phyloP scores from a whole-genome alignment of 2,797 vertebrate species.

The Pitangus sulphuratus region DNA sequence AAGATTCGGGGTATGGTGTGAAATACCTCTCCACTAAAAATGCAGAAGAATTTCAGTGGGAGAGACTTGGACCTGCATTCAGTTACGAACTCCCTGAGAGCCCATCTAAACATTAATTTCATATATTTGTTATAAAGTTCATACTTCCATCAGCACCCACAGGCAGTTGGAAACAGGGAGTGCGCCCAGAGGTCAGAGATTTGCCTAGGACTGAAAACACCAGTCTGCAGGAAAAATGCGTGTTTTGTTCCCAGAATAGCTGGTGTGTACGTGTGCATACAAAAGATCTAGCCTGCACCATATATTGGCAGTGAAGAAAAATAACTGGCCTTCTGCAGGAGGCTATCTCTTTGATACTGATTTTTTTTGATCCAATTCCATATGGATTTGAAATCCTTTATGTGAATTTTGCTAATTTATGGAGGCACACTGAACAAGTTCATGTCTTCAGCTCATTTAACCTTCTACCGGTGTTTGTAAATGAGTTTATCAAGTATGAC shows the following conservation, averaged over 20 bases:
- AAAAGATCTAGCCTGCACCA: background rate
- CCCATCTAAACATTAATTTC: background rate
- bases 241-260: background rate
- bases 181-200: background rate
- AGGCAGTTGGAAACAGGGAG: background rate
- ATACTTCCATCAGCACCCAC: background rate
- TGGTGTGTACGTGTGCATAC: background rate
- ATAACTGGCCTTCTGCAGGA: background rate
- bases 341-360: background rate
- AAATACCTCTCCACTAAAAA: background rate
- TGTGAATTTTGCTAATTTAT: background rate
- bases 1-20: background rate
- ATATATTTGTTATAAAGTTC: background rate
- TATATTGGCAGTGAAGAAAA: background rate
- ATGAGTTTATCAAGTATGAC: background rate
- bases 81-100: background rate
- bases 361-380: background rate
- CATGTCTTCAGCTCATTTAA: background rate
- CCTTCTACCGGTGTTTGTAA: background rate
- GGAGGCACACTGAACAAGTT: background rate
- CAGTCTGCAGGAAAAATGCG: background rate
- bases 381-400: background rate
- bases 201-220: background rate
- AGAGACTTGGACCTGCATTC: background rate
- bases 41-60: background rate